Base-by-base conservation (phyloP, 2,888 invertebrate species). In the Ditula angustiorana region DNA sequence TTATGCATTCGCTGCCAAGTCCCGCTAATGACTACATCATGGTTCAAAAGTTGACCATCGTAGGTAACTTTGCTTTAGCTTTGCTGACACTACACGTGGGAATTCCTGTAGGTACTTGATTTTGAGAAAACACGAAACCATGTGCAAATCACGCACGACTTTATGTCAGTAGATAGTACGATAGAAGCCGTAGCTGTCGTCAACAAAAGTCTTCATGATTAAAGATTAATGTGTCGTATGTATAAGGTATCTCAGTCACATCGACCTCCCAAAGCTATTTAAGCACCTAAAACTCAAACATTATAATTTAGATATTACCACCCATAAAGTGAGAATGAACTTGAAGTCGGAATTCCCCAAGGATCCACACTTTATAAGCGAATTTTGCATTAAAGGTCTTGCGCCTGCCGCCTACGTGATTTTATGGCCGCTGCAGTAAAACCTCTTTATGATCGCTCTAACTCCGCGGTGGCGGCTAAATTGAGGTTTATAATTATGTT, bases 281-380 rank as follows among this genome's bases (percentile, higher is more conserved):
- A 57, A 56, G 30, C 56, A 33, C 41, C 37, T 44, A 44, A 49
- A 61, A 56, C 60, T 53, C 55, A 69, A 66, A 66, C 62, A 58
- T 62, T 55, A 53, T 65, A 66, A 71, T 73, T 71, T 66, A 76
- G 73, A 74, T 75, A 75, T 73, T 60, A 72, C 69, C 69, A 69
- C 61, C 66, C 69, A 71, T 77, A 77, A 78, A 76, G 74, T 69
- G 71, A 73, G 72, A 69, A 66, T 70, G 63, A 66, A 66, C 60
- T 66, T 68, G 67, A 67, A 67, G 71, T 61, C 61, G 69, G 67
- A 74, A 74, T 74, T 69, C 72, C 71, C 73, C 49, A 67, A 71
- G 71, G 74, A 71, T 53, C 63, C 19, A 58, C 62, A 67, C 61
- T 70, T 69, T 67, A 67, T 69, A 69, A 67, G 70, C 68, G 70